These are phyloP conservation scores for Hydrocynus forskahlii DNA, from an alignment of 2,797 vertebrate genomes.

Conservation along the genomic window DNA sequence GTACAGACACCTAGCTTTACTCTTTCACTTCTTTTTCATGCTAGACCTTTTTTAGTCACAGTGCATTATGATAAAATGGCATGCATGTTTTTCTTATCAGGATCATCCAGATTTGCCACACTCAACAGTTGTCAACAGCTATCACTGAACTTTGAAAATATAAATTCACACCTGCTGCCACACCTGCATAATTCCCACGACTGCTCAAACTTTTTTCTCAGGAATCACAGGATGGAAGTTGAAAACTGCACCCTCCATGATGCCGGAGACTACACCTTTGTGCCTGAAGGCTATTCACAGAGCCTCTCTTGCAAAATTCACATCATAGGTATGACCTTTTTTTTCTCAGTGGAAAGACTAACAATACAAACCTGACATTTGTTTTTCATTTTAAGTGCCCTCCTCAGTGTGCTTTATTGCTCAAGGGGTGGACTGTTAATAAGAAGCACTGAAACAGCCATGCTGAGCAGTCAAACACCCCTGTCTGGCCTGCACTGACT, in stretches of 20 bases:
- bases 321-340: conserved; percentile 83
- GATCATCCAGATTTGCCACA: not conserved
- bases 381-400: not conserved
- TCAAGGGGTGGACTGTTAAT: not conserved
- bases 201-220: conserved; percentile 58
- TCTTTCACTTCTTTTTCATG: not conserved
- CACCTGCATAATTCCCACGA: not conserved
- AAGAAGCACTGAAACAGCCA: too few species aligned
- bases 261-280: conserved; percentile 93
- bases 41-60: too few species aligned
- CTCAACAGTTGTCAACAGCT: not conserved
- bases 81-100: not conserved
- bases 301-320: conserved; percentile 90
- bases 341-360: not conserved
- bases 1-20: conserved; percentile 66
- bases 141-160: not conserved
- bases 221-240: conserved; percentile 90
- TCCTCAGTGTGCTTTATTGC: not conserved
- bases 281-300: conserved; percentile 91
- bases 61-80: too few species aligned
- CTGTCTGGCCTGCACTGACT: not conserved
- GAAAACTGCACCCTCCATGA: conserved; percentile 83
- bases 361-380: not conserved
- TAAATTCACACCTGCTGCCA: not conserved
- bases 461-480: too few species aligned